Percentiles rank a stretch among this genome's conserved stretches.
Evolutionary conservation across 1,140 invertebrate genomes (phyloP).

Genomic region (Metaphire vulgaris): DNA sequence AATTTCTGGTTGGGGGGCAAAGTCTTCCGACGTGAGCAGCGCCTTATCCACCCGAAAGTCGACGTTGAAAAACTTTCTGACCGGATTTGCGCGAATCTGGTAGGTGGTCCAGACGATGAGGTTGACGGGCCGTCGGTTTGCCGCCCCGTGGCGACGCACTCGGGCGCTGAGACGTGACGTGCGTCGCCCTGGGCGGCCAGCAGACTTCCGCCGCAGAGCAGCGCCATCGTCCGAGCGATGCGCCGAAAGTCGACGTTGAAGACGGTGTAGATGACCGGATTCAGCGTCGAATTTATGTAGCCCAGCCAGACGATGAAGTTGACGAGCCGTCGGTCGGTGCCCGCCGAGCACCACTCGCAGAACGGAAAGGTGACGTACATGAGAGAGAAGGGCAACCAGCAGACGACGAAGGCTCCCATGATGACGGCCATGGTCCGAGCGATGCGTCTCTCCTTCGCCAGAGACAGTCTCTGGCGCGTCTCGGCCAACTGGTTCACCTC

Average conservation of each 20-base stretch:
- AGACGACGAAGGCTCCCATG: conserved; percentile 58
- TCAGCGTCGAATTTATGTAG: conserved; percentile 96
- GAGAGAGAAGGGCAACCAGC: conserved; percentile 59
- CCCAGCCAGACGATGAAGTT: conserved; percentile 95
- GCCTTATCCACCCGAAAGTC: too few species aligned
- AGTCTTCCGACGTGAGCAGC: too few species aligned
- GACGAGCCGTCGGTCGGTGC: conserved; percentile 3
- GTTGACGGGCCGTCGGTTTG: too few species aligned
- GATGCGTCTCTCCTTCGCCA: conserved; percentile 67
- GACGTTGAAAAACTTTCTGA: too few species aligned
- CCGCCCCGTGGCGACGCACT: too few species aligned
- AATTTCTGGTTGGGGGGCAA: too few species aligned
- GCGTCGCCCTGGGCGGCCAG: too few species aligned
- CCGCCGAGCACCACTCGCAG: background rate
- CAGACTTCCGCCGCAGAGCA: too few species aligned
- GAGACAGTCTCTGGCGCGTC: conserved; percentile 83
- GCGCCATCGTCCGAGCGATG: too few species aligned
- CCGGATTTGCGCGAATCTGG: too few species aligned
- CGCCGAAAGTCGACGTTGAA: conserved; percentile 99
- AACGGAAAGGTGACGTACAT: conserved; percentile 50
- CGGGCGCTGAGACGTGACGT: too few species aligned
- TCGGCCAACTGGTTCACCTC: conserved; percentile 64
- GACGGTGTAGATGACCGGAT: conserved; percentile 97
- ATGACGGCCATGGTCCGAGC: conserved; percentile 62
- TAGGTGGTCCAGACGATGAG: too few species aligned